phyloP scores from a whole-genome alignment of 2,797 vertebrate species.

The Pseudocheirus occidentalis region DNA sequence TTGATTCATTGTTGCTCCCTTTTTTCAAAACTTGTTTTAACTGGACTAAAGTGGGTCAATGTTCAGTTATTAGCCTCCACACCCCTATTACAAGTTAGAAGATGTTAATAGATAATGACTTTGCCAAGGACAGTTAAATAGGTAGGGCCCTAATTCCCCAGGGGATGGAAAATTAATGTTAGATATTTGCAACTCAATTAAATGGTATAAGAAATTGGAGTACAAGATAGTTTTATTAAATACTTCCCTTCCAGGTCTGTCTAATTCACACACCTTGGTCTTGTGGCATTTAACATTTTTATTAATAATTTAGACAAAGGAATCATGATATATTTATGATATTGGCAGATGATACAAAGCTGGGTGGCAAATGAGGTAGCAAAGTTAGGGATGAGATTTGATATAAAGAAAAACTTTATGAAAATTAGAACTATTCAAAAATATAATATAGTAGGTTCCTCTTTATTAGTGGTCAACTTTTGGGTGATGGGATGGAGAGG shows the following conservation, averaged over 20 bases:
- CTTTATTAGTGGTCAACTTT: neutral
- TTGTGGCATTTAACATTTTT: neutral
- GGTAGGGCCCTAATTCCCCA: neutral
- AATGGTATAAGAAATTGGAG: neutral
- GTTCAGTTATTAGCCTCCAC: neutral
- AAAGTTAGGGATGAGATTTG: neutral
- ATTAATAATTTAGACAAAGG: neutral
- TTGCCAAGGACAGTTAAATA: neutral
- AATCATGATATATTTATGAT: neutral
- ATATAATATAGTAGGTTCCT: neutral
- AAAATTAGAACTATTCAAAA: neutral
- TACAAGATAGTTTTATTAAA: constrained; percentile 4
- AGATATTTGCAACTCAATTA: neutral
- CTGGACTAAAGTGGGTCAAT: neutral
- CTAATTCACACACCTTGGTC: neutral
- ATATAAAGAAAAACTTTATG: neutral
- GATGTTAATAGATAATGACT: neutral
- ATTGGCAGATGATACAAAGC: neutral
- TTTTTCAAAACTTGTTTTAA: neutral
- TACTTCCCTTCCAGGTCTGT: neutral
- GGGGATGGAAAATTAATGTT: neutral
- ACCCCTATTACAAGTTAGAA: neutral
- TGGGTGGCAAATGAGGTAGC: neutral
- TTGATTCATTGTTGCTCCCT: neutral
- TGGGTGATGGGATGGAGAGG: neutral